Percentiles rank a stretch among this genome's conserved stretches.
Conservation (phyloP, 2,888 invertebrate genomes). For the Pegoplata infirma region DNA sequence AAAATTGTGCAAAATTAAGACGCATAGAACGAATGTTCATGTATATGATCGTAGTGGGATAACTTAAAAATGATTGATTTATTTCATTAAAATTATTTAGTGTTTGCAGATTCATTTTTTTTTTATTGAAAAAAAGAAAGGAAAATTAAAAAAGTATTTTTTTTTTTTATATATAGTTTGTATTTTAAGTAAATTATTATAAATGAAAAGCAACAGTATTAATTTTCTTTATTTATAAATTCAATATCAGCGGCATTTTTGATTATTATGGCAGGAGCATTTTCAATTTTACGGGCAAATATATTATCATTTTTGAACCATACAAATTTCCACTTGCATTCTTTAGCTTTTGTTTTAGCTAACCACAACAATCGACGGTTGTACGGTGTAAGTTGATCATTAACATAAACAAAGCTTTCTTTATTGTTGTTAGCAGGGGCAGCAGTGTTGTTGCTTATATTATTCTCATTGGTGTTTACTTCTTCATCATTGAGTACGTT, state of each 20-base stretch:
- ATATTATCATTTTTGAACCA: slow-evolving; percentile 1
- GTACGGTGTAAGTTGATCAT: background rate
- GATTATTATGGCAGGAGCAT: background rate
- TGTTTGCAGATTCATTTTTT: too few species aligned
- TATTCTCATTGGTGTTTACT: background rate
- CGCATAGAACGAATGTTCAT: background rate
- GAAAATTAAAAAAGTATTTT: too few species aligned
- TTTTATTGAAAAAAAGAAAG: too few species aligned
- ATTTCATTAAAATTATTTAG: slow-evolving; percentile 1
- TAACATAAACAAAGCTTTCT: background rate
- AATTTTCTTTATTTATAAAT: too few species aligned
- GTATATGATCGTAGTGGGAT: too few species aligned
- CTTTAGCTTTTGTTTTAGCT: background rate
- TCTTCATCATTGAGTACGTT: background rate
- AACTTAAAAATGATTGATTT: background rate
- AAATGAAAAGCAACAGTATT: too few species aligned
- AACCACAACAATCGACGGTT: background rate
- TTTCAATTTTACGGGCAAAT: background rate
- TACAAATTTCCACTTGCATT: background rate
- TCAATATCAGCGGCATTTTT: background rate
- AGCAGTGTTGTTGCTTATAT: too few species aligned
- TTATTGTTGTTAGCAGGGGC: background rate
- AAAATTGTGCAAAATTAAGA: background rate
- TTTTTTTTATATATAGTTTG: too few species aligned
- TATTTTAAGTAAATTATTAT: too few species aligned